Evolutionary conservation across 2,113 vertebrate genomes (phyloP).

Genomic region (Formicarius rufipectus): DNA sequence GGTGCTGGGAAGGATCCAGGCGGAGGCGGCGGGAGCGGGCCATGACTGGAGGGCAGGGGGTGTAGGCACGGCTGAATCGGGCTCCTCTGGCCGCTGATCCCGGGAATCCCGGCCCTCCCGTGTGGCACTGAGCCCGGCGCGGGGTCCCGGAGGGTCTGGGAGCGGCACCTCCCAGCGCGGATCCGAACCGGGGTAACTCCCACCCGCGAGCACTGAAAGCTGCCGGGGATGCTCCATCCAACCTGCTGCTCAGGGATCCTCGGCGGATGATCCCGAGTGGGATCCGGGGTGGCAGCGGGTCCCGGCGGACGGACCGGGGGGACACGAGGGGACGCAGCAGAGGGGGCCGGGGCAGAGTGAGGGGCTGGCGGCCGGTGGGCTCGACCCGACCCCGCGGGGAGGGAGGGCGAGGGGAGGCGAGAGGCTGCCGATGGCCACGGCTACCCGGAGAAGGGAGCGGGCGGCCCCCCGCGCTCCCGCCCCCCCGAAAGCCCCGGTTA

Average conservation of each 20-base stretch:
- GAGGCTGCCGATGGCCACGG: not conserved
- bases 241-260: not conserved
- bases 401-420: not conserved
- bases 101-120: not conserved
- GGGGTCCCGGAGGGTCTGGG: not conserved
- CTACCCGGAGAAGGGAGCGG: not conserved
- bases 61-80: not conserved
- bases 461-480: not conserved
- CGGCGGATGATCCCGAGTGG: not conserved
- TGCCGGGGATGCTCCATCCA: not conserved
- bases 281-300: not conserved
- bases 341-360: not conserved
- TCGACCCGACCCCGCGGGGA: not conserved
- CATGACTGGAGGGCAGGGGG: not conserved
- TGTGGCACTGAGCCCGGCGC: not conserved
- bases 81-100: not conserved
- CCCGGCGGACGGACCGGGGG: not conserved
- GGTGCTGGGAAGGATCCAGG: not conserved
- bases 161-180: too few relatives aligned
- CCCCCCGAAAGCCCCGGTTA: slow-evolving; percentile 5
- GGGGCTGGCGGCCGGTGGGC: not conserved
- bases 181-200: too few relatives aligned
- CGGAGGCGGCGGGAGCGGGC: not conserved
- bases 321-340: not conserved
- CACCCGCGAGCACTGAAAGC: too few relatives aligned